Percentiles rank a stretch among this genome's conserved stretches.
Evolutionary conservation across 2,888 invertebrate species (phyloP).

Genomic region (Ellobium chinense): DNA sequence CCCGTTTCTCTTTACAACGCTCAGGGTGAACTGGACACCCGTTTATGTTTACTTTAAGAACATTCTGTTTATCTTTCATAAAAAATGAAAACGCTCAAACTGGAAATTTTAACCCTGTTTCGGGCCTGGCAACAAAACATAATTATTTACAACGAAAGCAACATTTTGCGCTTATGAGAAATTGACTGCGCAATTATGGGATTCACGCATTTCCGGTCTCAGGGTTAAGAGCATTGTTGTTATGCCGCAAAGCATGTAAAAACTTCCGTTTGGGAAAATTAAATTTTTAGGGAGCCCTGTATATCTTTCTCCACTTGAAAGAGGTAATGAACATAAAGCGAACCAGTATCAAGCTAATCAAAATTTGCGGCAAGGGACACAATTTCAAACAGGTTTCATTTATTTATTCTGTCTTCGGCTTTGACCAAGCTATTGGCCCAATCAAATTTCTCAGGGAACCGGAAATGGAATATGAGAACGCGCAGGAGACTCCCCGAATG

Average conservation of each 20-base stretch:
- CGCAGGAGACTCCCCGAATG: slow-evolving; percentile 1
- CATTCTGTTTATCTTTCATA: not conserved
- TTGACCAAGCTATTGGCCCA: slow-evolving; percentile 35
- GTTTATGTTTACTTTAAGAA: not conserved
- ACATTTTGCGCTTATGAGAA: not conserved
- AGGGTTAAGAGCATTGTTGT: not conserved
- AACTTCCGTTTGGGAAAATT: not conserved
- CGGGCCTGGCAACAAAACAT: not conserved
- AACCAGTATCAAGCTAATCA: not conserved
- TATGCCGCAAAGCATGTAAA: not conserved
- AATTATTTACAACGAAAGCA: slow-evolving; percentile 18
- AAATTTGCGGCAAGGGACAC: slow-evolving; percentile 18
- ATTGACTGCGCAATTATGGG: not conserved
- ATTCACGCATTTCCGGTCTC: not conserved
- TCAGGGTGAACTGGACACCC: not conserved
- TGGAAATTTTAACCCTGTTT: not conserved
- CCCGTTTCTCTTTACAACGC: not conserved
- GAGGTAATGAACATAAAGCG: not conserved
- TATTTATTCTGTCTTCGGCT: slow-evolving; percentile 18
- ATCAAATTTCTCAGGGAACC: slow-evolving; percentile 36
- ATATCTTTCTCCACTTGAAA: not conserved
- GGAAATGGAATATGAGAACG: slow-evolving; percentile 44
- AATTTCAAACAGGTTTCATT: slow-evolving; percentile 25
- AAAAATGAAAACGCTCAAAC: not conserved
- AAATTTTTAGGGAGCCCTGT: not conserved